Evolutionary conservation across 2,113 vertebrate species (phyloP).

Genomic region (Carettochelys insculpta): DNA sequence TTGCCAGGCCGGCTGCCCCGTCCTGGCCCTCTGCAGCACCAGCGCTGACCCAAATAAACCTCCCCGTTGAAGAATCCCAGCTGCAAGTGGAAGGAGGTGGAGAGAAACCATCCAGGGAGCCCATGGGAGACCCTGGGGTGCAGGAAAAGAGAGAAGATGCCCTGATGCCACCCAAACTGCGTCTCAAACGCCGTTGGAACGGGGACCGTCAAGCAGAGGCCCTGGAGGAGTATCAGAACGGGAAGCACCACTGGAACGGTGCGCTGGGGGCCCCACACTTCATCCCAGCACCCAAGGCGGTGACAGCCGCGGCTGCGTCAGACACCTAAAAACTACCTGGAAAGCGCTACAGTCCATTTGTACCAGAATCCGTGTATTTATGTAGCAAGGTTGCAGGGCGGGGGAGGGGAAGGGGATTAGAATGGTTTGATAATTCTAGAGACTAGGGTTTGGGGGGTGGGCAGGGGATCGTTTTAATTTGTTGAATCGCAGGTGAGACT

Average conservation of each 20-base stretch:
- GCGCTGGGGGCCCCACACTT: neutral
- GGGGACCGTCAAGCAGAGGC: conserved; percentile 52
- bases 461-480: conserved; percentile 1
- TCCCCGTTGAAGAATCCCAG: neutral
- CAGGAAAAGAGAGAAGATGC: conserved; percentile 76
- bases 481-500: conserved; percentile 19
- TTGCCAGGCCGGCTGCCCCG: conserved; percentile 53
- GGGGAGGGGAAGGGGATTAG: neutral
- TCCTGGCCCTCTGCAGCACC: neutral
- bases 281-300: conserved; percentile 19
- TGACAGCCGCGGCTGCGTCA: conserved; percentile 47
- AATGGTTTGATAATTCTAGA: conserved; percentile 61
- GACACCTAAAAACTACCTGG: conserved; percentile 58
- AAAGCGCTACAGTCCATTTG: neutral
- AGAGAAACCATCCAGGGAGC: neutral
- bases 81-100: conserved; percentile 44
- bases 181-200: conserved; percentile 80
- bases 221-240: conserved; percentile 45
- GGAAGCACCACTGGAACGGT: conserved; percentile 61
- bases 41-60: rapidly evolving
- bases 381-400: conserved; percentile 70
- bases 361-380: conserved; percentile 52
- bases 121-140: rapidly evolving
- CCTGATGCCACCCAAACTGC: conserved; percentile 79
- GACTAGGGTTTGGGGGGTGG: conserved; percentile 20